Evolutionary conservation across 2,113 vertebrate species (phyloP).

Genomic region (Melanerpes formicivorus): DNA sequence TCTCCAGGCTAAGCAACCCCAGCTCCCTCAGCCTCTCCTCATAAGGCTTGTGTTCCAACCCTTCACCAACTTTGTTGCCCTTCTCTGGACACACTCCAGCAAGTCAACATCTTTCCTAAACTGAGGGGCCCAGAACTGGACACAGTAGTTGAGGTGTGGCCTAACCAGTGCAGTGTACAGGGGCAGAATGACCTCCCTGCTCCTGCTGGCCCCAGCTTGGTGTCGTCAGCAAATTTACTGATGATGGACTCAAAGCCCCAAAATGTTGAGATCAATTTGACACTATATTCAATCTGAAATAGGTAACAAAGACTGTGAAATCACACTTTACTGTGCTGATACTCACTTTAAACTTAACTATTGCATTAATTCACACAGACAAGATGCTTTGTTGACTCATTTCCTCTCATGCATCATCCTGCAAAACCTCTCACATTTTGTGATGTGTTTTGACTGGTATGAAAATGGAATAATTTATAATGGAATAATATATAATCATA

Average conservation of each 20-base stretch:
- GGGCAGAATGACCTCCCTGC: no score
- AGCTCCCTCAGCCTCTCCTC: no score
- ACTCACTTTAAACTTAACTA: neutral
- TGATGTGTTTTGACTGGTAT: neutral
- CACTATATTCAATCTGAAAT: neutral
- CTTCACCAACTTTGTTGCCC: no score
- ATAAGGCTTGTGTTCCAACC: no score
- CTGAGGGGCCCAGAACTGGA: no score
- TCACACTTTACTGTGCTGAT: neutral
- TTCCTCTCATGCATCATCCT: constrained; percentile 26
- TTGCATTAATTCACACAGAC: neutral
- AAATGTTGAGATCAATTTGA: neutral
- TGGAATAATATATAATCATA: neutral
- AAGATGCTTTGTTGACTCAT: constrained; percentile 9
- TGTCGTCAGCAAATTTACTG: no score
- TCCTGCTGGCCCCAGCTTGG: no score
- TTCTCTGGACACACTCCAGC: no score
- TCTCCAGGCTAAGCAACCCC: no score
- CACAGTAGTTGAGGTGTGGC: no score
- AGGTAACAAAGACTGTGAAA: neutral
- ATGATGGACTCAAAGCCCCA: neutral
- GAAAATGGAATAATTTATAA: neutral
- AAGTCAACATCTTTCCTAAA: no score
- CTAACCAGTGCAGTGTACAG: no score
- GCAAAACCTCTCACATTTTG: neutral